These are phyloP conservation scores for Drosophila equinoxialis DNA, from an alignment of 1,140 invertebrate species.

Conservation along the genomic window DNA sequence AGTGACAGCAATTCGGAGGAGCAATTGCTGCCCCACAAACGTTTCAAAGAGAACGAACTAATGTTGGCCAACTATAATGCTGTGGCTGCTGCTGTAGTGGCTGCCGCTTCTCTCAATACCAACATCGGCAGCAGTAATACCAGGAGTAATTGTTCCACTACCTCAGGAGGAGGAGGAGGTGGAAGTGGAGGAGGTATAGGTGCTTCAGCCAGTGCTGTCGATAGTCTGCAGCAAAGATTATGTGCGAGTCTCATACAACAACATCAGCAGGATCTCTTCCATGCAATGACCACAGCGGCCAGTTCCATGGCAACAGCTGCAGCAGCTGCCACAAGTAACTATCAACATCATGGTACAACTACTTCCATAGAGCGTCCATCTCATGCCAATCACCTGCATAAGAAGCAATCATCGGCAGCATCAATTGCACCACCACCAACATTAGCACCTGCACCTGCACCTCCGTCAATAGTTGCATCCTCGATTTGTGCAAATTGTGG, in stretches of 20 bases:
- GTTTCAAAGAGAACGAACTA: slow-evolving; percentile 65
- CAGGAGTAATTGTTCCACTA: neutral
- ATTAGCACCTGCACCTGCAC: neutral
- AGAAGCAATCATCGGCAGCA: slow-evolving; percentile 42
- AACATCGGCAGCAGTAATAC: neutral
- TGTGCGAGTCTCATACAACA: slow-evolving; percentile 51
- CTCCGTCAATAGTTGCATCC: slow-evolving; percentile 8
- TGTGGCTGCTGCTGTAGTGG: slow-evolving; percentile 56
- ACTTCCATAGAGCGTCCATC: neutral
- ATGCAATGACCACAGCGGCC: slow-evolving; percentile 39
- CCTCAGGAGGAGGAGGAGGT: slow-evolving; percentile 43
- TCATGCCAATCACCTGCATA: slow-evolving; percentile 47
- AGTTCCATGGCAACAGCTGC: slow-evolving; percentile 21
- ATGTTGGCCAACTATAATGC: slow-evolving; percentile 72
- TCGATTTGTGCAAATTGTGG: slow-evolving; percentile 55
- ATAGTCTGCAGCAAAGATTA: slow-evolving; percentile 45
- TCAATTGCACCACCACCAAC: neutral
- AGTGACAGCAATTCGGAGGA: slow-evolving; percentile 41
- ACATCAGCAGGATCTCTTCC: slow-evolving; percentile 54
- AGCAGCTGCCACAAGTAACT: slow-evolving; percentile 21
- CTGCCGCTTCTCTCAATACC: slow-evolving; percentile 36
- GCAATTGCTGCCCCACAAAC: slow-evolving; percentile 40
- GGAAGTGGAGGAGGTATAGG: slow-evolving; percentile 6
- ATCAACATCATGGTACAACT: neutral
- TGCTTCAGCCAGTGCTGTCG: slow-evolving; percentile 2